Conservation (phyloP, 1,140 invertebrate species). For the Wasmannia auropunctata region DNA sequence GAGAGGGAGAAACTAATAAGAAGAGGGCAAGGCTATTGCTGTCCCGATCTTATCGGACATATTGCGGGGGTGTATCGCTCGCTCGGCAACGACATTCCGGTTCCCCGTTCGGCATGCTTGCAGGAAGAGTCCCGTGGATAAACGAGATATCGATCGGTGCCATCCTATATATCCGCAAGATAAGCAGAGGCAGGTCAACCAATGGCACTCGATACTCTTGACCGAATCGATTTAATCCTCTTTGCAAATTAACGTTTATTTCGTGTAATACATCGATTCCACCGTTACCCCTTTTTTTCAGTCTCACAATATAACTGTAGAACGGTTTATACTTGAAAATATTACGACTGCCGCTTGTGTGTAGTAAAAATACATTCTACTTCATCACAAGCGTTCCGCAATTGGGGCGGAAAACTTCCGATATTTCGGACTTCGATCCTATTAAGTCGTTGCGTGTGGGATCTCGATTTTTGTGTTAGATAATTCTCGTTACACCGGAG, state of each 20-base stretch:
- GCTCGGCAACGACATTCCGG: conserved; percentile 36
- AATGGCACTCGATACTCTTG: conserved; percentile 19
- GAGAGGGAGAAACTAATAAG: conserved; percentile 19
- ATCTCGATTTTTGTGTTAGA: neutral
- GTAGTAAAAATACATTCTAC: neutral
- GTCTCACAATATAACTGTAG: neutral
- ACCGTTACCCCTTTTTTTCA: neutral
- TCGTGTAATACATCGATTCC: neutral
- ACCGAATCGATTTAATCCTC: conserved; percentile 14
- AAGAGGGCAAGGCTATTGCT: conserved; percentile 26
- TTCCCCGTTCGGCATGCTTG: conserved; percentile 16
- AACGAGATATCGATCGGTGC: conserved; percentile 46
- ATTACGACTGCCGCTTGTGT: neutral
- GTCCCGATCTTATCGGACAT: conserved; percentile 51
- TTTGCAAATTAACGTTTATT: conserved; percentile 31
- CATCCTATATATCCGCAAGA: conserved; percentile 21
- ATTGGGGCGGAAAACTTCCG: neutral
- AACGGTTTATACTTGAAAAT: neutral
- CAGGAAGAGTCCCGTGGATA: conserved; percentile 26
- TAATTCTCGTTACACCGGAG: neutral
- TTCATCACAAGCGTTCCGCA: neutral
- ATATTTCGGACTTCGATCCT: neutral
- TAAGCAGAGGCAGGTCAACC: conserved; percentile 24
- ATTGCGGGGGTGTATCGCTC: conserved; percentile 51
- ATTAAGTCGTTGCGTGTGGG: neutral